Evolutionary conservation across 2,113 vertebrate genomes (phyloP), one percentile per base, ranked within the genome.

Genomic region (Vireo altiloquus): DNA sequence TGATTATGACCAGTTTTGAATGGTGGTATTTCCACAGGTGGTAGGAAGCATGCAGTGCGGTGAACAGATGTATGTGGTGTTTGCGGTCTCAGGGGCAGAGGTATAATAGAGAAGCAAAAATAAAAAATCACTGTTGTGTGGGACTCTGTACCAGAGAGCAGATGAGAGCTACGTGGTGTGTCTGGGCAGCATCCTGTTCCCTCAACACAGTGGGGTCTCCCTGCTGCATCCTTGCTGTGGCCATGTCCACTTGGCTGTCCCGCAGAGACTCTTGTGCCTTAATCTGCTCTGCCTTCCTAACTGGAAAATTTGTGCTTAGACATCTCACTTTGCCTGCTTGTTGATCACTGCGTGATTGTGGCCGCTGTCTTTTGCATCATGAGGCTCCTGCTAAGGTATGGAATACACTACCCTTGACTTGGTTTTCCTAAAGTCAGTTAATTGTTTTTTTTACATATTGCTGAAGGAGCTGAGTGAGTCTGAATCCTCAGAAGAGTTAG

Each of bases 21-120:
- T 68, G 19, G 21, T 85, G 7, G 2, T 53, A 2, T 60, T 82
- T 6, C 27, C 42, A 54, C 81, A 89, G 47, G 24, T 63, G 49
- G 18, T 44, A 13, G 54, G 71, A 79, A 59, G 31, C 0, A 0
- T 54, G 60, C n/a, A 15, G 31, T 21, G 18, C 7, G 46, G 6
- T 27, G 37, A 80, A 31, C 66, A 39, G 52, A 11, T 56, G 21
- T 19, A 7, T 46, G 15, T 4, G 2, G 3, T 24, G 15, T 56
- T 84, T 74, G 31, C 46, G 42, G 60, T 80, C 50, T 81, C 27
- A 46, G 57, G 35, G 53, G 31, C 44, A 84, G 49, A 59, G 3
- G 3, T 70, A 39, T 39, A 77, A 83, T 2, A 61, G 39, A 70
- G 88, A 87, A 87, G 24, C 35, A 75, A 57, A 74, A 87, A 7